Evolutionary conservation across 2,888 invertebrate genomes (phyloP), one percentile per base, ranked within the genome.

Genomic region (Agriopis leucophaearia): DNA sequence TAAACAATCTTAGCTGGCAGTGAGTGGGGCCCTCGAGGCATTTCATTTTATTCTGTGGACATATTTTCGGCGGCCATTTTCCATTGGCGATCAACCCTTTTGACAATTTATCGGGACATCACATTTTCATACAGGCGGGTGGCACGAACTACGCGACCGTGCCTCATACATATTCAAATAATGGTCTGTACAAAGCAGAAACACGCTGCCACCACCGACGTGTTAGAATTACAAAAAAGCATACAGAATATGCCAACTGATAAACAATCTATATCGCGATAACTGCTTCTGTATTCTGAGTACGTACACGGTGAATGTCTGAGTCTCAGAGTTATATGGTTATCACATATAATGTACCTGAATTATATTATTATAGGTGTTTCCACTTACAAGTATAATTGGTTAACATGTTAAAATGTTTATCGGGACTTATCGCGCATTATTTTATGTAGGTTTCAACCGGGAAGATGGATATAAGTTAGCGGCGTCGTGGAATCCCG

Each of bases 91-190:
- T 91, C 89, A 90, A 90, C 88, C 91, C 90, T 90, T 92, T 91
- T 91, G 91, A 90, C 92, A 92, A 92, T 92, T 92, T 92, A 92
- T 92, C 91, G 91, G 90, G 82, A 87, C 91, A 90, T 91, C 90
- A 90, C 90, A 91, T 90, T 92, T 91, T 92, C 91, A 91, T 91
- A 90, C 83, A 88, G 81, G 87, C 88, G 84, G 83, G 84, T 83
- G 83, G 86, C 87, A 87, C 87, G 88, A 83, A 85, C 86, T 82
- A 76, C 76, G 80, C 80, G 84, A 79, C 83, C 84, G 81, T 84
- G 82, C 77, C 88, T 92, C 92, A 92, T 92, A 89, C 92, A 92
- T 92, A 92, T 92, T 92, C 92, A 92, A 90, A 90, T 85, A 86
- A 81, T 86, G 75, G 82, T n/a, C 81, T 82, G 86, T 87, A 91